A percentile compares a stretch with the other conserved stretches of the same genome.
Conservation (phyloP, 2,888 invertebrate species). For the Argyra leucocephala region DNA sequence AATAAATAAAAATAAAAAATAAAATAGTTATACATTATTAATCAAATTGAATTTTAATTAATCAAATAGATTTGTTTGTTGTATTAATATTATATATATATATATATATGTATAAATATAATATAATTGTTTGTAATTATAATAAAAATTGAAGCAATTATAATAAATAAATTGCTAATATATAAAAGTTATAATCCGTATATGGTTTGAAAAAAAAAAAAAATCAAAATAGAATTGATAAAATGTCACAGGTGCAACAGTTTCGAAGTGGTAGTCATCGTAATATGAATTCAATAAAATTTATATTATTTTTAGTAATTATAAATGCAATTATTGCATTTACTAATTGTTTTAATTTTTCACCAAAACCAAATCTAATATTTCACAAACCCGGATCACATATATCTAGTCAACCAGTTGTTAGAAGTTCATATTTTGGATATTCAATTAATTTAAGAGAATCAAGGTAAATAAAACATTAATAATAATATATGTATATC, state of each 20-base stretch:
- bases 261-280: neutral
- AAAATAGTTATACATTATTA: too few relatives aligned
- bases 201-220: neutral
- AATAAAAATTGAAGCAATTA: too few relatives aligned
- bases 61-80: too few relatives aligned
- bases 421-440: slow-evolving; percentile 40
- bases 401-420: slow-evolving; percentile 30
- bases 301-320: neutral
- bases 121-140: too few relatives aligned
- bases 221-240: neutral
- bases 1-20: too few relatives aligned
- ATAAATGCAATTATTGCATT: neutral
- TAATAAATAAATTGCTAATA: neutral
- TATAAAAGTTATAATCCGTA: neutral
- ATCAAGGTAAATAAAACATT: slow-evolving; percentile 38
- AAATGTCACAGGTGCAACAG: neutral
- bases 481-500: too few relatives aligned
- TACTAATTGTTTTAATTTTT: slow-evolving; percentile 33
- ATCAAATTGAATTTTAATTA: too few relatives aligned
- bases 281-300: neutral
- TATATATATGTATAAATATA: too few relatives aligned
- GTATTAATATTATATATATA: too few relatives aligned
- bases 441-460: slow-evolving; percentile 34
- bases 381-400: slow-evolving; percentile 30
- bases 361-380: slow-evolving; percentile 34